These are phyloP conservation scores for Orgyia antiqua DNA, from an alignment of 2,888 invertebrate species.

Conservation along the genomic window DNA sequence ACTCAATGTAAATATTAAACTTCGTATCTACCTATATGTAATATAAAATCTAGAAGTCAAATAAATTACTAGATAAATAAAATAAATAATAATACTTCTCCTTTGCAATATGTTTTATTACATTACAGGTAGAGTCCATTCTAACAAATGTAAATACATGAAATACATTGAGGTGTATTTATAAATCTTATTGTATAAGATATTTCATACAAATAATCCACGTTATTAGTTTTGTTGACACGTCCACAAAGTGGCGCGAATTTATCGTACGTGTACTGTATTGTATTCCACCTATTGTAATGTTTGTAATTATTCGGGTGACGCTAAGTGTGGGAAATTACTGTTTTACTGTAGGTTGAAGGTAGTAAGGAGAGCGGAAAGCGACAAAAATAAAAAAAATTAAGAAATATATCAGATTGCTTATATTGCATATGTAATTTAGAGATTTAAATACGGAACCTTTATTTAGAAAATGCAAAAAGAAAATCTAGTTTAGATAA, in stretches of 20 bases:
- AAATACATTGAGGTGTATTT: conserved; percentile 17
- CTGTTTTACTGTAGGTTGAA: conserved; percentile 20
- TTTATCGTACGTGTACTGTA: conserved; percentile 41
- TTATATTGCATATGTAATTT: too few relatives aligned
- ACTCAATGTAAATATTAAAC: too few relatives aligned
- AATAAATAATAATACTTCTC: too few relatives aligned
- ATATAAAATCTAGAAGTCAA: too few relatives aligned
- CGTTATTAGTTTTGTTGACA: conserved; percentile 57
- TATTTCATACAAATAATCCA: conserved; percentile 42
- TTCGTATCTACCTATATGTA: too few relatives aligned
- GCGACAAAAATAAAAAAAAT: conserved; percentile 14
- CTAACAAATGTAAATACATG: conserved; percentile 25
- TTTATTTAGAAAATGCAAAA: too few relatives aligned
- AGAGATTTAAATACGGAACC: too few relatives aligned
- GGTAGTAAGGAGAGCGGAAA: conserved; percentile 20
- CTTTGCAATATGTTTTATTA: too few relatives aligned
- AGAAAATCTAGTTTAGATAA: too few relatives aligned
- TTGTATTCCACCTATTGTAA: conserved; percentile 36
- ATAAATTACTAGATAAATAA: too few relatives aligned
- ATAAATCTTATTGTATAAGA: conserved; percentile 25
- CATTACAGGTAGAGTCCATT: too few relatives aligned
- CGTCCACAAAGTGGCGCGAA: conserved; percentile 47
- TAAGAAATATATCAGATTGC: too few relatives aligned
- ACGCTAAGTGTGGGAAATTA: conserved; percentile 68
- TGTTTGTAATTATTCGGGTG: conserved; percentile 46